Evolutionary conservation across 2,113 vertebrate genomes (phyloP).

Genomic region (Oncorhynchus mykiss): DNA sequence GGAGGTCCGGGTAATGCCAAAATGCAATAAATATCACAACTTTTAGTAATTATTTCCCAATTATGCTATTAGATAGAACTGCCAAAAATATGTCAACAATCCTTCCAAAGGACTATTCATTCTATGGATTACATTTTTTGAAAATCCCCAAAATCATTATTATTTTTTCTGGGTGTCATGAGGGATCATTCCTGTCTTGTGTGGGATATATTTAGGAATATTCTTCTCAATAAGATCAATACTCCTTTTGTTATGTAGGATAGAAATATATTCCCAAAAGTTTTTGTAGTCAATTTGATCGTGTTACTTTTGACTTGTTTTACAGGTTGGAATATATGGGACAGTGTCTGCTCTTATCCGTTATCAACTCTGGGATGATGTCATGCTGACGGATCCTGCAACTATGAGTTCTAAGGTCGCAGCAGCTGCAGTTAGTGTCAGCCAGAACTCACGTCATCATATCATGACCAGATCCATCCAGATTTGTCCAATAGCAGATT

Average conservation of each 20-base stretch:
- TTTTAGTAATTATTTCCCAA: too few species aligned
- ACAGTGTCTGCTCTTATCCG: background rate
- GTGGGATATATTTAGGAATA: too few species aligned
- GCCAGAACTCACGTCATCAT: constrained; percentile 60
- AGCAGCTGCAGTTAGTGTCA: constrained; percentile 67
- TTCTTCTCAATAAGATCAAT: background rate
- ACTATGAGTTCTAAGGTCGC: constrained; percentile 69
- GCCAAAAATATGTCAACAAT: background rate
- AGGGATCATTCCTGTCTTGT: too few species aligned
- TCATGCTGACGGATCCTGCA: constrained; percentile 44
- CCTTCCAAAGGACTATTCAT: background rate
- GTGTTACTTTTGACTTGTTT: background rate
- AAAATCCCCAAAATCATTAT: too few species aligned
- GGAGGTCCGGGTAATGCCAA: too few species aligned
- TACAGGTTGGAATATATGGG: background rate
- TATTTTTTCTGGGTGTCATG: too few species aligned
- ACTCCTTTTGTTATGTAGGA: background rate
- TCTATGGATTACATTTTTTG: background rate
- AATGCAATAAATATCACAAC: too few species aligned
- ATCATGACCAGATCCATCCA: constrained; percentile 55
- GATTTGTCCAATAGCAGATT: constrained; percentile 41
- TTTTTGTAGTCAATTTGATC: background rate
- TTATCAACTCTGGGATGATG: background rate
- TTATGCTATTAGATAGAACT: too few species aligned
- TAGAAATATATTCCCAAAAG: too few species aligned